A percentile compares a stretch with the other conserved stretches of the same genome.
Conservation (phyloP, 1,140 invertebrate species). For the Caenorhabditis inopinata region DNA sequence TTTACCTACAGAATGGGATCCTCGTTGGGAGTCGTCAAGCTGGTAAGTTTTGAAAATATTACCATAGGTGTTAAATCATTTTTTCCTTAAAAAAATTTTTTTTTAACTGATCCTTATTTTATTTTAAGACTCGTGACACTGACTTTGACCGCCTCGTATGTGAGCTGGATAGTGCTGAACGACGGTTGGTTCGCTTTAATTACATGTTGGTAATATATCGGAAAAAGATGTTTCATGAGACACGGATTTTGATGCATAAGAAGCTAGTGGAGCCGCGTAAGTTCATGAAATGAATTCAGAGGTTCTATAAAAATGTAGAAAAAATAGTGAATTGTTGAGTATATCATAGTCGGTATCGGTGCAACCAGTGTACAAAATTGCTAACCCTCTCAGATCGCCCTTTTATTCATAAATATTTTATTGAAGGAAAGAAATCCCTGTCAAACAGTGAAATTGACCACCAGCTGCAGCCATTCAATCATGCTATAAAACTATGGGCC, state of each 20-base stretch:
- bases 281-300: too few species aligned
- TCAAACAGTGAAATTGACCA: constrained; percentile 16
- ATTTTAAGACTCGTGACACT: constrained; percentile 30
- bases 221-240: constrained; percentile 43
- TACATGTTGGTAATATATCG: constrained; percentile 43
- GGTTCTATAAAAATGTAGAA: too few species aligned
- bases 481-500: constrained; percentile 27
- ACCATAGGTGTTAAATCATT: neutral
- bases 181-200: constrained; percentile 36
- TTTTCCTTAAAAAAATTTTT: neutral
- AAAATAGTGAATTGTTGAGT: too few species aligned
- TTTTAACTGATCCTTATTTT: too few species aligned
- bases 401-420: neutral
- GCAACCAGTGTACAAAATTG: too few species aligned
- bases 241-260: constrained; percentile 28
- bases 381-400: neutral
- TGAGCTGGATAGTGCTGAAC: constrained; percentile 38
- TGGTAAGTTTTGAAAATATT: neutral
- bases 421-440: constrained; percentile 26
- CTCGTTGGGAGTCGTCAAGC: constrained; percentile 38
- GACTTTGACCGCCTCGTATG: constrained; percentile 30
- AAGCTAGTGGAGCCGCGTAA: constrained; percentile 22
- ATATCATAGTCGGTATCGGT: too few species aligned
- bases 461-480: constrained; percentile 33
- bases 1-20: constrained; percentile 43